phyloP scores from a whole-genome alignment of 92 coral and sea anemone genomes.

The Paramuricea clavata region DNA sequence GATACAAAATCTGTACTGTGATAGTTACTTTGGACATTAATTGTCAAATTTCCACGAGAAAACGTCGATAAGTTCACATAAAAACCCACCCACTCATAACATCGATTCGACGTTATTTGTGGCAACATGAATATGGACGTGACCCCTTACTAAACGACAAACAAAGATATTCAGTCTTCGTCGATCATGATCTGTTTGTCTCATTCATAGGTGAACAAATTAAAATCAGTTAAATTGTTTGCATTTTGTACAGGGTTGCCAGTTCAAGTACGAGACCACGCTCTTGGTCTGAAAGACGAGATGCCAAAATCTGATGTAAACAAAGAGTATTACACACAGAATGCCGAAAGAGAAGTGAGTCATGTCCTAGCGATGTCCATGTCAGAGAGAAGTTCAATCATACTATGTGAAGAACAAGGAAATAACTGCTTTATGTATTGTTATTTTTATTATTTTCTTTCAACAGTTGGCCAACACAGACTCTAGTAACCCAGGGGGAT shows the following conservation, averaged over 20 bases:
- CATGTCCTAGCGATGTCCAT: background rate
- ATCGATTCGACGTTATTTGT: too few relatives aligned
- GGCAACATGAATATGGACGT: too few relatives aligned
- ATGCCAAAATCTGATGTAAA: conserved; percentile 99
- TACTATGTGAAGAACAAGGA: too few relatives aligned
- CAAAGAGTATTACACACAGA: conserved; percentile 98
- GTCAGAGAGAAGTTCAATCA: too few relatives aligned
- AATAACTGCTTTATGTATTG: too few relatives aligned
- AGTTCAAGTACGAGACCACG: conserved; percentile 97
- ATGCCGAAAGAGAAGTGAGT: conserved; percentile 86
- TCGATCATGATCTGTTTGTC: background rate
- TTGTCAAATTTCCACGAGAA: too few relatives aligned
- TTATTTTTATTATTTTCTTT: background rate
- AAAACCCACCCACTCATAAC: too few relatives aligned
- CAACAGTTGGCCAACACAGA: conserved; percentile 94
- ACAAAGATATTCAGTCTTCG: too few relatives aligned
- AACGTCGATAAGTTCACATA: too few relatives aligned
- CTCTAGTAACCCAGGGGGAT: conserved; percentile 94
- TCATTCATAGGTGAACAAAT: conserved; percentile 15
- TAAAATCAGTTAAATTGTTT: background rate
- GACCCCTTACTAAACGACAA: too few relatives aligned
- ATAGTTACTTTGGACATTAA: too few relatives aligned
- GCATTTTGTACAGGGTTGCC: conserved; percentile 77
- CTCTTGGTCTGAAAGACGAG: conserved; percentile 95
- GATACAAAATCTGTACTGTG: too few relatives aligned